Conservation (phyloP, 2,888 invertebrate genomes). For the Agriopis marginaria region DNA sequence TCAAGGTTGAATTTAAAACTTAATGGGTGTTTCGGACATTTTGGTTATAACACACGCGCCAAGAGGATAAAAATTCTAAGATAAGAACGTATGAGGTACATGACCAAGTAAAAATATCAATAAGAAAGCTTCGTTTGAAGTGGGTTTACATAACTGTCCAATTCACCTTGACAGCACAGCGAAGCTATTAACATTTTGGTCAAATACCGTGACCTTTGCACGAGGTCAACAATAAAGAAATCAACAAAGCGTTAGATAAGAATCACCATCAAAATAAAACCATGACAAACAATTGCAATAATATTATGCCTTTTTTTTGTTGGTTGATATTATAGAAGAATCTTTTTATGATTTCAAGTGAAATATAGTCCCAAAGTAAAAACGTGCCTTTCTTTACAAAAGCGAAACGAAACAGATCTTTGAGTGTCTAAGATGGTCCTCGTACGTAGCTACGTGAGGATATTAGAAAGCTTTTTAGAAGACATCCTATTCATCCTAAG, state of each 20-base stretch:
- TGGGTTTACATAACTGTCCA: conserved; percentile 36
- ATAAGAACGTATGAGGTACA: background rate
- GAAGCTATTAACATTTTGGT: conserved; percentile 64
- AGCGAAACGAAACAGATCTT: conserved; percentile 16
- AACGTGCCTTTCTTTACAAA: conserved; percentile 23
- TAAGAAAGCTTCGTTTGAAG: background rate
- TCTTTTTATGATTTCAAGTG: conserved; percentile 6
- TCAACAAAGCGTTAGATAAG: conserved; percentile 43
- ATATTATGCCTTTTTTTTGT: background rate
- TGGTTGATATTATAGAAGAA: background rate
- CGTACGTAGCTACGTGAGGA: conserved; percentile 16
- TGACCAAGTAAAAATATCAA: background rate
- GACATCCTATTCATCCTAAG: conserved; percentile 6
- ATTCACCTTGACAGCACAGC: conserved; percentile 62
- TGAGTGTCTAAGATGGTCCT: conserved; percentile 7
- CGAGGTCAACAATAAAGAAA: conserved; percentile 51
- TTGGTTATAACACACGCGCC: too few species aligned
- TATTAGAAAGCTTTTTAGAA: conserved; percentile 3
- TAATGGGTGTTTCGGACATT: too few species aligned
- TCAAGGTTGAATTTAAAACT: too few species aligned
- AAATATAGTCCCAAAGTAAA: conserved; percentile 5
- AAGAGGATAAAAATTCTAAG: too few species aligned
- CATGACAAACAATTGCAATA: conserved; percentile 16
- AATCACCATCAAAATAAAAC: conserved; percentile 40
- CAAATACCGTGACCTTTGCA: conserved; percentile 63